Conservation (phyloP, 2,888 invertebrate genomes). For the Geotrupes spiniger region DNA sequence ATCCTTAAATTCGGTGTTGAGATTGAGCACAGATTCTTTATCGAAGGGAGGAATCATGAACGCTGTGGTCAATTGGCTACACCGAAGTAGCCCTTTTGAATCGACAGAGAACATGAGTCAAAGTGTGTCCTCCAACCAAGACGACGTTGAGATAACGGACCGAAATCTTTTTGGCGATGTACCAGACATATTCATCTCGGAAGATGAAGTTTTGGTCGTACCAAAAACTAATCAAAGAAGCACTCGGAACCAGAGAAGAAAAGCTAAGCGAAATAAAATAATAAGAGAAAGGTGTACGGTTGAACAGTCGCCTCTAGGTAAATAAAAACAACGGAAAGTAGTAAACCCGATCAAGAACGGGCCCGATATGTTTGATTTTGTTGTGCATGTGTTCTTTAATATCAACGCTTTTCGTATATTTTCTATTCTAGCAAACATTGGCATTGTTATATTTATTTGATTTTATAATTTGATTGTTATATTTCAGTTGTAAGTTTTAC, state of each 20-base stretch:
- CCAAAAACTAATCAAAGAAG: conserved; percentile 11
- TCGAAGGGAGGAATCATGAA: conserved; percentile 42
- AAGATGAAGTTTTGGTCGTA: conserved; percentile 28
- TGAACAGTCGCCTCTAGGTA: conserved; percentile 36
- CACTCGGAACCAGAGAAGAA: conserved; percentile 12
- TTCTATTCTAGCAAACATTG: conserved; percentile 28
- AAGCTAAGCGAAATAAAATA: conserved; percentile 17
- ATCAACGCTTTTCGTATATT: conserved; percentile 24
- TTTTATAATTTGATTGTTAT: conserved; percentile 24
- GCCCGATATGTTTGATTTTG: conserved; percentile 50
- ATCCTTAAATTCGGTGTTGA: conserved; percentile 35
- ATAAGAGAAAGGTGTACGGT: conserved; percentile 32
- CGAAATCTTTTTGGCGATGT: conserved; percentile 26
- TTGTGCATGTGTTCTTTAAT: conserved; percentile 33
- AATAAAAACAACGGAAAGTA: conserved; percentile 25
- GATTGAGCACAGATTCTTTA: conserved; percentile 40
- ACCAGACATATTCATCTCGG: conserved; percentile 39
- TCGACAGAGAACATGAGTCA: conserved; percentile 35
- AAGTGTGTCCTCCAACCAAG: conserved; percentile 27
- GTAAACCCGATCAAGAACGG: conserved; percentile 23
- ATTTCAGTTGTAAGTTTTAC: conserved; percentile 22
- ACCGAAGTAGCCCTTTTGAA: conserved; percentile 41
- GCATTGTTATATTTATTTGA: conserved; percentile 31
- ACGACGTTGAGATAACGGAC: conserved; percentile 35
- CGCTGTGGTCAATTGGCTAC: conserved; percentile 47